Evolutionary conservation across 2,797 vertebrate species (phyloP), one percentile per base, ranked within the genome.

Genomic region (Harpagifer antarcticus): DNA sequence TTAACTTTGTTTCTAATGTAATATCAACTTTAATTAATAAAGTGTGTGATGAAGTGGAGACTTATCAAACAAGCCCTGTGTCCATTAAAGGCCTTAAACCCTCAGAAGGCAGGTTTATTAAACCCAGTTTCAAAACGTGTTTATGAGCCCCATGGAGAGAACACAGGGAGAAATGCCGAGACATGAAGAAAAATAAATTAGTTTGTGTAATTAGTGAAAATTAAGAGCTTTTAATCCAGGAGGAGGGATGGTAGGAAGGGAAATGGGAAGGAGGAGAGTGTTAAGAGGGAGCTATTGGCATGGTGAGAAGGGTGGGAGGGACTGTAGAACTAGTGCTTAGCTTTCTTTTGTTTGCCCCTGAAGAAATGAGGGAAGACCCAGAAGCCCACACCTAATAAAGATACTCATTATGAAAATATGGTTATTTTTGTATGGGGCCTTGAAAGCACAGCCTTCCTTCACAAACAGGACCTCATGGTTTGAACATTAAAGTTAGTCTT

Each of bases 21-120:
- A 92, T 93, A 93, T 91, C 90, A 89, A 95, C 93, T 95, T 91
- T 95, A 95, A 95, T 95, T 95, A 95, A 95, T 96, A 94, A 95
- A 95, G 90, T 89, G 88, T 87, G 91, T 95, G 95, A 95, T 95
- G 93, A 95, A 95, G 93, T 95, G 92, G 92, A 93, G 94, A 94
- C 93, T 94, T 94, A 94, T 95, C 94, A 95, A 94, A 94, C 93
- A 94, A 95, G 93, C 94, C 90, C 81, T 60, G 88, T 91, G 92
- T 93, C 93, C 94, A 95, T 95, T 95, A 95, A 89, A 93, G 89
- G 88, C 88, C 89, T 81, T 79, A 89, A 89, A 88, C 92, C 89
- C 93, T 94, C 93, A 90, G 86, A 91, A 93, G 91, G 89, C 89
- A 86, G 85, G 79, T 90, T 95, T 95, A 95, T 94, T 94, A 95